Evolutionary conservation across 2,113 vertebrate genomes (phyloP).

Genomic region (Macquaria australasica): DNA sequence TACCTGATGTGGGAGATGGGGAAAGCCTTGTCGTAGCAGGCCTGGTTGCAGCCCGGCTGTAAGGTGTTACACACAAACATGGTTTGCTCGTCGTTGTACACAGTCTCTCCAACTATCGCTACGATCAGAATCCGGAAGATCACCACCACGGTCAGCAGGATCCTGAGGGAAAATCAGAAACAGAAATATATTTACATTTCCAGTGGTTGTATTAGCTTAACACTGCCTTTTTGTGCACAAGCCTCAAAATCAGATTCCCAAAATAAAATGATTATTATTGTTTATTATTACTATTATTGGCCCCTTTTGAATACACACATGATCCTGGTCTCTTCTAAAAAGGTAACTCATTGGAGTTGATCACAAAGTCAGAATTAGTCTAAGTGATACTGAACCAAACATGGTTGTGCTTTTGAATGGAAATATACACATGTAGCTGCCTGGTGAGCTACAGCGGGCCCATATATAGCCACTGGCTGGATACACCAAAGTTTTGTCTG

Average conservation of each 20-base stretch:
- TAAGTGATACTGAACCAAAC: no score
- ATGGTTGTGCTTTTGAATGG: background rate
- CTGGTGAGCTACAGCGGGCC: background rate
- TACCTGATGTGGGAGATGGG: conserved; percentile 95
- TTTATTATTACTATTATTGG: background rate
- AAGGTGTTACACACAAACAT: conserved; percentile 96
- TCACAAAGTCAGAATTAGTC: no score
- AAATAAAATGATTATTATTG: no score
- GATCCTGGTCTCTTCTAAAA: background rate
- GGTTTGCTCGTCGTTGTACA: conserved; percentile 94
- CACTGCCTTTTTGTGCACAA: background rate
- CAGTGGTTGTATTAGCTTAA: background rate
- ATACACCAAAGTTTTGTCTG: no score
- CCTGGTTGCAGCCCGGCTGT: conserved; percentile 95
- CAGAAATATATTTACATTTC: background rate
- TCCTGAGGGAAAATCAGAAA: conserved; percentile 79
- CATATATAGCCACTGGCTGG: no score
- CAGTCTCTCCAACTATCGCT: conserved; percentile 95
- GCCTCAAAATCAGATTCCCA: background rate
- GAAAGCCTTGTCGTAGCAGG: conserved; percentile 94
- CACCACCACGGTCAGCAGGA: conserved; percentile 95
- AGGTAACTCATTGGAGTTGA: no score
- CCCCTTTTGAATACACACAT: background rate
- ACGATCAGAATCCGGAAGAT: conserved; percentile 96
- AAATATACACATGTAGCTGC: background rate